Base-by-base conservation (phyloP, 2,888 invertebrate genomes). In the Amphimallon solstitiale region DNA sequence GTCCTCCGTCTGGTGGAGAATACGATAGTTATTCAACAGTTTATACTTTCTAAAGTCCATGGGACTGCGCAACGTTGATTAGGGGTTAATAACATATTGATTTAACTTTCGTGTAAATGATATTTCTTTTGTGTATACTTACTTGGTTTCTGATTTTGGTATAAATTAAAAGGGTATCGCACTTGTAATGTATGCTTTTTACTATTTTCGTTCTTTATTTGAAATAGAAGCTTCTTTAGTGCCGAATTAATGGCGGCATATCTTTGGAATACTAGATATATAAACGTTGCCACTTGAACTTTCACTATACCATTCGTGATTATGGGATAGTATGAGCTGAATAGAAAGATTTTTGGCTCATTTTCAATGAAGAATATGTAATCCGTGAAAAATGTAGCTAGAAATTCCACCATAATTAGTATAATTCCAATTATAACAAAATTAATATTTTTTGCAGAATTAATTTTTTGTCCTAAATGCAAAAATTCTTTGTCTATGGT, bases 221-320 rank as follows among this genome's bases (percentile, higher is more conserved):
- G 37, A 3, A 10, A 9, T 2, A 29, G 21, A n/a, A 60, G 10
- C 34, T 48, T 34, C 19, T 40, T 60, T 10, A 63, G 35, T 9
- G 46, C 34, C 15, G 14, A 6, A 51, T 63, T 67, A 4, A 67
- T 14, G 2, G 34, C 63, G 5, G 4, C n/a, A 52, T 63, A 67
- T 40, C 67, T 67, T 29, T 67, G 63, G 23, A 17, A 23, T 19
- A 67, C 23, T 0, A 67, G 19, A 40, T 35, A 52, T 9, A 68
- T 29, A 9, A 63, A 29, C 9, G 63, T 52, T 9, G 37, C 45
- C 7, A 66, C 21, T 40, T 68, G 68, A 9, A 68, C 38, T 51
- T 68, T 68, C 2, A 66, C 38, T 5, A 68, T 45, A 9, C 68
- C 68, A 5, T 34, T 63, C 15, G 68, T 45, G 10, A 68, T 60